Percentiles rank a stretch among this genome's conserved stretches.
Evolutionary conservation across 1,140 invertebrate genomes (phyloP).

Genomic region (Reticulitermes speratus): DNA sequence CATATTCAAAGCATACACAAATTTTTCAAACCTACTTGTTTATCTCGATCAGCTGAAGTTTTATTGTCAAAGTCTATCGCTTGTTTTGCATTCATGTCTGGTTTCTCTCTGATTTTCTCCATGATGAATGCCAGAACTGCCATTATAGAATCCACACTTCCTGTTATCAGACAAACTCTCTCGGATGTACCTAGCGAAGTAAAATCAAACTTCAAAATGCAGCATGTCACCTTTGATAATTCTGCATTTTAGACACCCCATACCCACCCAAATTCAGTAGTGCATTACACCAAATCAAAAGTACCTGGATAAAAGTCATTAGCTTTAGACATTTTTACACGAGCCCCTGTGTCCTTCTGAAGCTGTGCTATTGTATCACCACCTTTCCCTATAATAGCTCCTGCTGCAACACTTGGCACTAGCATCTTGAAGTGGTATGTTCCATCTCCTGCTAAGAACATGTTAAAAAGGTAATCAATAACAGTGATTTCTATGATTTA

Average conservation of each 20-base stretch:
- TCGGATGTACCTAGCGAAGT: slow-evolving; percentile 85
- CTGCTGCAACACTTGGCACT: slow-evolving; percentile 92
- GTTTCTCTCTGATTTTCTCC: slow-evolving; percentile 97
- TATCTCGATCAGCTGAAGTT: slow-evolving; percentile 55
- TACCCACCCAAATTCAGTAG: not conserved
- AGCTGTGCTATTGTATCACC: slow-evolving; percentile 96
- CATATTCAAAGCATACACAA: no score
- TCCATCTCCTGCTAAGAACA: slow-evolving; percentile 59
- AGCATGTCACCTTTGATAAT: not conserved
- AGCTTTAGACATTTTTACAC: slow-evolving; percentile 98
- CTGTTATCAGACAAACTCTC: slow-evolving; percentile 95
- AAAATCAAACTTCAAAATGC: slow-evolving; percentile 25
- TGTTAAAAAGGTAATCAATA: not conserved
- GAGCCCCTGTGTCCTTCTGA: slow-evolving; percentile 92
- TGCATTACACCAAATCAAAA: not conserved
- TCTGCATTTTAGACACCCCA: not conserved
- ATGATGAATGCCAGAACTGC: slow-evolving; percentile 93
- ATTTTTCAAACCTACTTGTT: slow-evolving; percentile 48
- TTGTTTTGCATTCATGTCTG: slow-evolving; percentile 82
- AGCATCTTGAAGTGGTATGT: slow-evolving; percentile 93
- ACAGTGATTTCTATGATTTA: no score
- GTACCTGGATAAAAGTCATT: slow-evolving; percentile 96
- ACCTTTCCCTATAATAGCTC: slow-evolving; percentile 96
- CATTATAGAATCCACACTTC: slow-evolving; percentile 89
- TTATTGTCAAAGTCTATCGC: slow-evolving; percentile 56